A percentile compares a stretch with the other conserved stretches of the same genome.
phyloP scores from a whole-genome alignment of 2,888 invertebrate genomes.

The Halocaridina rubra region DNA sequence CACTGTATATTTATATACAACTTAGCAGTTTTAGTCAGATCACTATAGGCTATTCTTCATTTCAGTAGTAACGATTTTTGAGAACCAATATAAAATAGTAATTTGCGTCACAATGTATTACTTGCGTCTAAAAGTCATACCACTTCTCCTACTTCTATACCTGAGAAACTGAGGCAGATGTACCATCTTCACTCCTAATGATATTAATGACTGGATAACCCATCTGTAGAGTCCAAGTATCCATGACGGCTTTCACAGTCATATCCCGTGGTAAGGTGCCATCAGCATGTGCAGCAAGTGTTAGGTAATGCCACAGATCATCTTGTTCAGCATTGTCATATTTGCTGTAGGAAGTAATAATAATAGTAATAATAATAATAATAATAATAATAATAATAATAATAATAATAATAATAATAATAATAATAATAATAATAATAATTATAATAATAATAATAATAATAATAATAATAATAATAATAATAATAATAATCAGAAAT shows the following conservation, averaged over 20 bases:
- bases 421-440: conserved; percentile 1
- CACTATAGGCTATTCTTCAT: no score
- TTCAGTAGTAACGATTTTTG: no score
- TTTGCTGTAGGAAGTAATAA: conserved; percentile 70
- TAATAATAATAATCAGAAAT: conserved; percentile 3
- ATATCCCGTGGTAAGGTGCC: conserved; percentile 73
- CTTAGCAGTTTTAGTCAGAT: no score
- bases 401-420: neutral
- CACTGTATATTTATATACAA: no score
- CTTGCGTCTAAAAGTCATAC: no score
- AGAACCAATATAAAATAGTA: no score
- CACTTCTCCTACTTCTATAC: no score
- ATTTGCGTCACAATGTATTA: no score
- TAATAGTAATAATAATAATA: neutral
- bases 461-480: conserved; percentile 2
- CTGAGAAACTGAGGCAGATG: conserved; percentile 33
- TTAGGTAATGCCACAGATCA: conserved; percentile 82
- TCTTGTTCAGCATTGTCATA: conserved; percentile 82
- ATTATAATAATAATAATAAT: neutral
- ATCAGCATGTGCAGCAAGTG: conserved; percentile 76
- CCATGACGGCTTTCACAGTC: conserved; percentile 80
- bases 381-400: neutral
- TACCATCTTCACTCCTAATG: conserved; percentile 73
- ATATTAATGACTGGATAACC: conserved; percentile 82
- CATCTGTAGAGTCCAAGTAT: conserved; percentile 86